Conservation (phyloP, 92 coral and sea anemone genomes). For the Porites cylindrica region DNA sequence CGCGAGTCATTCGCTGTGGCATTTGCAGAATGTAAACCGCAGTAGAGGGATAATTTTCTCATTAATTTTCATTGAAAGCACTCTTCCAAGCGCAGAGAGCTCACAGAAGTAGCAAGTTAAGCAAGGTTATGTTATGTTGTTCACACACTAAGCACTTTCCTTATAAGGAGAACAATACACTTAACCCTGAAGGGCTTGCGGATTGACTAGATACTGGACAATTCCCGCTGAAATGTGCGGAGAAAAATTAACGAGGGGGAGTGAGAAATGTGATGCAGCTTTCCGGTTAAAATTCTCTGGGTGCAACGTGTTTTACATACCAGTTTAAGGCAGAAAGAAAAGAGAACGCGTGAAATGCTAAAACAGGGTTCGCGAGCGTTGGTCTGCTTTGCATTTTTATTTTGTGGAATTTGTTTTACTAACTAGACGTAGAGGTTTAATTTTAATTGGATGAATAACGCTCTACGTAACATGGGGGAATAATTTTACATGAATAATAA, state of each 20-base stretch:
- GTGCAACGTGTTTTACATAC: conserved; percentile 12
- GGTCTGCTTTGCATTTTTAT: neutral
- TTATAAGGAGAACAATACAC: conserved; percentile 33
- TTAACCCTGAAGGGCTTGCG: conserved; percentile 33
- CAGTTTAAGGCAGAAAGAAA: neutral
- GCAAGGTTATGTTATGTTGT: conserved; percentile 33
- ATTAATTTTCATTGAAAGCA: neutral
- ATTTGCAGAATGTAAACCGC: conserved; percentile 40
- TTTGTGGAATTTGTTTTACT: neutral
- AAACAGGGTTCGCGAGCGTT: neutral
- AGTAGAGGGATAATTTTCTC: conserved; percentile 5
- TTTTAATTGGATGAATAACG: conserved; percentile 10
- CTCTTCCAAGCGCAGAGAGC: neutral
- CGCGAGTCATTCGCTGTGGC: neutral
- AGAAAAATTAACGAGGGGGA: conserved; percentile 38
- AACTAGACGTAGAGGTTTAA: neutral
- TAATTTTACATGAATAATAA: too few relatives aligned
- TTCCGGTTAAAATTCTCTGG: conserved; percentile 35
- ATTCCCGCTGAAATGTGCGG: conserved; percentile 46
- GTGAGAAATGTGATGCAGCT: conserved; percentile 25
- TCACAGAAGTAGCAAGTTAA: conserved; percentile 12
- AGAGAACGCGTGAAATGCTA: neutral
- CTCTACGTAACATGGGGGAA: neutral
- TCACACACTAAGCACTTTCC: conserved; percentile 18
- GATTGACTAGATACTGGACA: conserved; percentile 1